Conservation (phyloP, 2,797 vertebrate genomes). For the Coilia nasus region DNA sequence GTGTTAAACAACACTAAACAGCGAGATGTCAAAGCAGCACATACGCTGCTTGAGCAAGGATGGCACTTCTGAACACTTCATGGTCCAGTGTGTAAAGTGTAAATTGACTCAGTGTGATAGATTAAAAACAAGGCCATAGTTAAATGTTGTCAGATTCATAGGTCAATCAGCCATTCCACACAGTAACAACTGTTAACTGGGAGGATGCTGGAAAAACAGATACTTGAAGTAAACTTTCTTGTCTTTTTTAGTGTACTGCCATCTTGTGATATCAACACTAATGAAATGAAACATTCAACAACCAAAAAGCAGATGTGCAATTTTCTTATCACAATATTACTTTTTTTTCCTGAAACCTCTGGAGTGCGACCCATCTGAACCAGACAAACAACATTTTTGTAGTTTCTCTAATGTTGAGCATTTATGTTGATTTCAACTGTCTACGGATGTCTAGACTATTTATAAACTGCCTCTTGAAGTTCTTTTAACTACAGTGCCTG, state of each 20-base stretch:
- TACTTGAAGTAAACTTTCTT: background rate
- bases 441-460: too few relatives aligned
- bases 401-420: too few relatives aligned
- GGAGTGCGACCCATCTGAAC: too few relatives aligned
- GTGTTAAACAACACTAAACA: conserved; percentile 19
- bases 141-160: background rate
- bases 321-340: background rate
- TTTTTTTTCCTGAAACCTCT: background rate
- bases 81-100: background rate
- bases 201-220: background rate
- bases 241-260: background rate
- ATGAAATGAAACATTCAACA: background rate
- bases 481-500: too few relatives aligned
- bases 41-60: background rate
- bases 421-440: too few relatives aligned
- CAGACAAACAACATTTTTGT: too few relatives aligned
- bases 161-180: background rate
- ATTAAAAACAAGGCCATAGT: background rate
- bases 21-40: background rate
- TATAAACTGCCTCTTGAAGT: too few relatives aligned
- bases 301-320: background rate
- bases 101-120: background rate
- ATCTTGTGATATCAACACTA: background rate
- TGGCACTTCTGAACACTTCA: background rate
- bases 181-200: background rate